Conservation (phyloP, 2,113 vertebrate species). For the Bungarus multicinctus region DNA sequence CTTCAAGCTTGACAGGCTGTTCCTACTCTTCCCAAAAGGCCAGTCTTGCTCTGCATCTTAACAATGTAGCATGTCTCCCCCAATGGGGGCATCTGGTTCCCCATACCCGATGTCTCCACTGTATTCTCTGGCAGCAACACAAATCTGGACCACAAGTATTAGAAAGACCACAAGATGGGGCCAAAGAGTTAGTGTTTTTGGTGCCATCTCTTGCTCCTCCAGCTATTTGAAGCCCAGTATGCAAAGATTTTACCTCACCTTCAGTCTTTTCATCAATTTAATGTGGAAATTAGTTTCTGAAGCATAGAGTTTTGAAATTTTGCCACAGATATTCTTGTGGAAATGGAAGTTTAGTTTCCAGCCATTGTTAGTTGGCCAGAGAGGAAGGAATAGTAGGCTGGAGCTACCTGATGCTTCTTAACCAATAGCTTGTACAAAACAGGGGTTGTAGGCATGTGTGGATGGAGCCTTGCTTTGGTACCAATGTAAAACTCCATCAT, state of each 20-base stretch:
- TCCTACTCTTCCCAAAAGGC: neutral
- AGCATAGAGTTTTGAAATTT: neutral
- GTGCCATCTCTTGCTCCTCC: neutral
- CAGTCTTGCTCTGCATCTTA: neutral
- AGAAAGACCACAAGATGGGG: neutral
- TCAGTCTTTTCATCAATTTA: neutral
- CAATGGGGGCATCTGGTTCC: neutral
- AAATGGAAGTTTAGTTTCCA: neutral
- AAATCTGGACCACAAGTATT: neutral
- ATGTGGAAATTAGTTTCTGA: neutral
- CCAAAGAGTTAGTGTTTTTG: neutral
- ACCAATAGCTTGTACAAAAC: neutral
- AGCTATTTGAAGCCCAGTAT: neutral
- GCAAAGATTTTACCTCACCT: neutral
- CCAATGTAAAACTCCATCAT: neutral
- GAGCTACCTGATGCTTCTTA: neutral
- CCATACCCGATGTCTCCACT: neutral
- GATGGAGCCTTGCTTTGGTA: neutral
- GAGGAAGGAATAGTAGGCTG: neutral
- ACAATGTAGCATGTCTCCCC: neutral
- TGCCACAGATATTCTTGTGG: neutral
- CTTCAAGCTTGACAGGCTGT: neutral
- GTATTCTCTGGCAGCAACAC: neutral
- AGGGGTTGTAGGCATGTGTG: neutral
- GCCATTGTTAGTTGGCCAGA: neutral